Base-by-base conservation (phyloP, 2,888 invertebrate species). In the Drosophila percnosoma region DNA sequence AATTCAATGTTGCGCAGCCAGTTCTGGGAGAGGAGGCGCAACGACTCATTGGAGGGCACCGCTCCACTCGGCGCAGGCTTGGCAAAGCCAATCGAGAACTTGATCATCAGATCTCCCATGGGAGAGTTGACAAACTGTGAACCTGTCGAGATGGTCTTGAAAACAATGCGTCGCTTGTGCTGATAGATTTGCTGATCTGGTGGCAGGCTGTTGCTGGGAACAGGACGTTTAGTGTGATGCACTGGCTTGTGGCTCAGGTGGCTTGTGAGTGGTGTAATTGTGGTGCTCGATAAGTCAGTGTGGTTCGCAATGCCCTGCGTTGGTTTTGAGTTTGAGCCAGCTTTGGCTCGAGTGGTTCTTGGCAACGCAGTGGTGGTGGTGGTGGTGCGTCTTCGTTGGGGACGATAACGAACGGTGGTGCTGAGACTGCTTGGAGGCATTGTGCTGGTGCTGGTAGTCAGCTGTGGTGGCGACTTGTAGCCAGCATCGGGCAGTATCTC, bases 91-190 rank as follows among this genome's bases (percentile, higher is more conserved):
- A 92, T 91, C 21, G 92, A 91, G 48, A 91, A 90, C 60, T 89
- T 91, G 3, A 92, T 80, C 75, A 92, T 90, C 0, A 92, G 81
- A 73, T 92, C 92, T 0, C 91, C 92, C 36, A 92, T 75, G 36
- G 92, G 92, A 5, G 92, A 91, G 34, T 91, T 84, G 24, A 92
- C 78, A 53, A 91, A 91, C 61, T 92, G 91, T 0, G 90, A 87
- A 0, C 90, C 82, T 0, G 90, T 87, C 0, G 91, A 89, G 13
- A 92, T 85, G 1, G 91, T 92, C 58, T 83, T 87, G 58, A 91
- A 89, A 7, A 86, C 79, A 45, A 85, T 81, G 59, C 81, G 89
- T 0, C 85, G 80, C 54, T 88, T 90, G 40, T 82, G 83, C 54
- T 82, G 79, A 57, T 73, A 76, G 58, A 74, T 64, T 51, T 71